A percentile compares a stretch with the other conserved stretches of the same genome.
Conservation (phyloP, 2,888 invertebrate genomes). For the Mamestra brassicae region DNA sequence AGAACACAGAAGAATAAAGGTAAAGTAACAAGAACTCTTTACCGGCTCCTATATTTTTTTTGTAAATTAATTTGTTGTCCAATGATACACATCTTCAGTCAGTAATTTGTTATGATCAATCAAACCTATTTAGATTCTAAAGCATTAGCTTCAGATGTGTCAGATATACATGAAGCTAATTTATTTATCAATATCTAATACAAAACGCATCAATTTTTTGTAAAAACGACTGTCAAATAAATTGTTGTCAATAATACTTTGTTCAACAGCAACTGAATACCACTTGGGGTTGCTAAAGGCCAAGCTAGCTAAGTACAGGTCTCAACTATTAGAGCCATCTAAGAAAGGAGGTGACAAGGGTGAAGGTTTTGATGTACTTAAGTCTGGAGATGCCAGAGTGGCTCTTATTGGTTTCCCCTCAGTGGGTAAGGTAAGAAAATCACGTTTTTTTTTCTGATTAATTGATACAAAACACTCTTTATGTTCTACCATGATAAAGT, state of each 20-base stretch:
- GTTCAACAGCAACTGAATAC: constrained; percentile 97
- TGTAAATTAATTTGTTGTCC: not conserved
- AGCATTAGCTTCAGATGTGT: not conserved
- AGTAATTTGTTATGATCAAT: too few species aligned
- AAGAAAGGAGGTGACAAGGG: constrained; percentile 98
- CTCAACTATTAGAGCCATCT: constrained; percentile 98
- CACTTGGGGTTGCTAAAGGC: constrained; percentile 99
- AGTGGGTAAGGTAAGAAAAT: constrained; percentile 95
- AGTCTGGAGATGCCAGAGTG: constrained; percentile 99
- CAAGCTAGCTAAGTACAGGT: constrained; percentile 98
- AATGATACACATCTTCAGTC: not conserved
- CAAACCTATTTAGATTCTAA: too few species aligned
- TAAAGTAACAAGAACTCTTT: constrained; percentile 75
- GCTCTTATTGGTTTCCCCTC: constrained; percentile 99
- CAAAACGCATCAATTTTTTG: not conserved
- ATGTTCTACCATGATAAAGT: not conserved
- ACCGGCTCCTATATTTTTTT: not conserved
- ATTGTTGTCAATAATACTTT: constrained; percentile 1
- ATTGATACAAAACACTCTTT: not conserved
- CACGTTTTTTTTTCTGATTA: not conserved
- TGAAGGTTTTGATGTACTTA: constrained; percentile 99
- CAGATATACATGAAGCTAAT: constrained; percentile 53
- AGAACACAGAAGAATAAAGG: constrained; percentile 99
- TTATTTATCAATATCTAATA: not conserved
- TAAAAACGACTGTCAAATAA: not conserved